These are phyloP conservation scores for Dasysyrphus albostriatus DNA, from an alignment of 2,888 invertebrate genomes.

Conservation along the genomic window DNA sequence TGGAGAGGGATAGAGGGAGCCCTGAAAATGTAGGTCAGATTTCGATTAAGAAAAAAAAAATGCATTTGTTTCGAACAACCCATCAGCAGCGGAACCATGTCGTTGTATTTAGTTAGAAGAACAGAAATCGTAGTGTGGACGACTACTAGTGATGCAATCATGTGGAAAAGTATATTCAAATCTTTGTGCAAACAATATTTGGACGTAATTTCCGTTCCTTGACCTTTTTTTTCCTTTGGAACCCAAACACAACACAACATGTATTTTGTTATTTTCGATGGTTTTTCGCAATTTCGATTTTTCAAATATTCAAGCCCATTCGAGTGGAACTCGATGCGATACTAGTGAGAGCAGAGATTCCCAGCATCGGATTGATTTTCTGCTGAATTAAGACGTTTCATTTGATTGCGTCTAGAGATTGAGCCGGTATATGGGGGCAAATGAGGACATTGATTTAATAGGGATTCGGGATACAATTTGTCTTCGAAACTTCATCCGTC, in stretches of 20 bases:
- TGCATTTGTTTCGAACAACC: conserved; percentile 6
- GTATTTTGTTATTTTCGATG: neutral
- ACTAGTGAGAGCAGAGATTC: neutral
- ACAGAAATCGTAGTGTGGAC: neutral
- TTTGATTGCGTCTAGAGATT: neutral
- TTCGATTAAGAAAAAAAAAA: conserved; percentile 1
- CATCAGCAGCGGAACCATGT: neutral
- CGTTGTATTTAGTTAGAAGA: neutral
- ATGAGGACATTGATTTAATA: conserved; percentile 10
- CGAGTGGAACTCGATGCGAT: conserved; percentile 17
- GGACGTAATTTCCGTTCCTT: conserved; percentile 31
- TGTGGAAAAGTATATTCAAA: conserved; percentile 46
- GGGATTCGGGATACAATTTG: conserved; percentile 1
- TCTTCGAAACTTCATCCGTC: neutral
- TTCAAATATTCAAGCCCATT: neutral
- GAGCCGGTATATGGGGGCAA: neutral
- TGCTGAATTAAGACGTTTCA: neutral
- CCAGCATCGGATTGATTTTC: neutral
- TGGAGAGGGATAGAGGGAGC: neutral
- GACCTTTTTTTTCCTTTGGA: conserved; percentile 17
- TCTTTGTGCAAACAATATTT: conserved; percentile 27
- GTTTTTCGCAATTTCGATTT: neutral
- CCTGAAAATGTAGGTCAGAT: conserved; percentile 19
- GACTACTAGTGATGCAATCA: conserved; percentile 41
- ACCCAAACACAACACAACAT: neutral